A percentile compares a stretch with the other conserved stretches of the same genome.
These are phyloP conservation scores for Apostichopus californicus DNA, from an alignment of 35 echinoderm and acorn worm species.

Conservation along the genomic window DNA sequence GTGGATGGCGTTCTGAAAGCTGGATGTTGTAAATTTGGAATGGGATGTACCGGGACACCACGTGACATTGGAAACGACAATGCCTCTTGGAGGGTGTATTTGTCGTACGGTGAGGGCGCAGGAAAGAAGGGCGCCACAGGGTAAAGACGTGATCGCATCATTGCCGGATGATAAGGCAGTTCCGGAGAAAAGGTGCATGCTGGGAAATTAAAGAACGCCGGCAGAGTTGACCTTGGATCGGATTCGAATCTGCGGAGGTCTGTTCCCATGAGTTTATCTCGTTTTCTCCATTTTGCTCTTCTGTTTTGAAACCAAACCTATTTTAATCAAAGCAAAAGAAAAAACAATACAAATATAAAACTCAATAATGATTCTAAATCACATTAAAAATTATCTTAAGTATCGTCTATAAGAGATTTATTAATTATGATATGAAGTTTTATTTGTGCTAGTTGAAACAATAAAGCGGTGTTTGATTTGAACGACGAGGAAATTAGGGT, in stretches of 20 bases:
- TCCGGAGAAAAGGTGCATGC: constrained; percentile 23
- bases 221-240: neutral
- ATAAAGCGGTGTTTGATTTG: no score
- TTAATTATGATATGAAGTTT: no score
- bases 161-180: constrained; percentile 1
- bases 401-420: no score
- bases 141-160: neutral
- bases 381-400: no score
- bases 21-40: neutral
- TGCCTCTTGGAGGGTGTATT: neutral
- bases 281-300: constrained; percentile 95
- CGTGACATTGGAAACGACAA: constrained; percentile 1
- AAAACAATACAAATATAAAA: neutral
- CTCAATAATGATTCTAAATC: no score
- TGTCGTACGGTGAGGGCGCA: neutral
- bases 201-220: constrained; percentile 38
- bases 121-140: constrained; percentile 1
- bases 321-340: constrained; percentile 3
- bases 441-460: no score
- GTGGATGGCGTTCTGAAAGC: neutral
- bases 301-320: constrained; percentile 99
- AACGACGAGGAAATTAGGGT: no score
- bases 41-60: constrained; percentile 17
- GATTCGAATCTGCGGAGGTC: constrained; percentile 7
- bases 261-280: constrained; percentile 64